These are phyloP conservation scores for Hapalemur alaotrensis DNA, from an alignment of 2,797 vertebrate species.

Conservation along the genomic window DNA sequence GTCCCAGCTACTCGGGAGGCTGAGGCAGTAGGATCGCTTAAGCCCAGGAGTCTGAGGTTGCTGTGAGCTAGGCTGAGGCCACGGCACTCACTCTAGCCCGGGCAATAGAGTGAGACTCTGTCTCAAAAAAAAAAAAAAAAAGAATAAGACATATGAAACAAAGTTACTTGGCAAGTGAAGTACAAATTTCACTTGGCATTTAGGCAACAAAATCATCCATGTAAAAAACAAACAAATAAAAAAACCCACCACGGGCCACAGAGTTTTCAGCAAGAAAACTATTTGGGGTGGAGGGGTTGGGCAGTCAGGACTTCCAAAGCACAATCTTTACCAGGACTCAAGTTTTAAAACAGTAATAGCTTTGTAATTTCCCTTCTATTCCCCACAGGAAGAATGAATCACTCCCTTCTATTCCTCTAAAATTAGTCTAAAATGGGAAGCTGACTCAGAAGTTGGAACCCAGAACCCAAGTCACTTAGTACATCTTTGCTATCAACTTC, in stretches of 20 bases:
- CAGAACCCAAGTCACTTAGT: not conserved
- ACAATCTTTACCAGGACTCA: not conserved
- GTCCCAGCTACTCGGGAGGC: too few relatives aligned
- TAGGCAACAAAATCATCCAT: not conserved
- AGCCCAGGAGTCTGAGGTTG: too few relatives aligned
- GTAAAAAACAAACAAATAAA: not conserved
- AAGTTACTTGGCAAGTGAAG: not conserved
- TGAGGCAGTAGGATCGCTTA: too few relatives aligned
- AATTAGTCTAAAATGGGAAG: conserved; percentile 36
- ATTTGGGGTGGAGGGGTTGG: not conserved
- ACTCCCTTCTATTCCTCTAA: conserved; percentile 20
- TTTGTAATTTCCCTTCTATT: not conserved
- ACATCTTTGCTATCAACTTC: not conserved
- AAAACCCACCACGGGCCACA: not conserved
- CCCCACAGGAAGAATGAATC: conserved; percentile 31
- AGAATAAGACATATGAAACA: not conserved
- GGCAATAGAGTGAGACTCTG: too few relatives aligned
- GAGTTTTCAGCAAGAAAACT: conserved; percentile 4
- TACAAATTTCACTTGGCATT: conserved; percentile 22
- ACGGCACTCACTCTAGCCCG: too few relatives aligned
- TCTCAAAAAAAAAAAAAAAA: too few relatives aligned
- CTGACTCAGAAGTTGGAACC: not conserved
- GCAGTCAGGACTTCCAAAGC: not conserved
- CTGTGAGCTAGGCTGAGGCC: too few relatives aligned
- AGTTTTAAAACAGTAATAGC: conserved; percentile 30